These are phyloP conservation scores for Cichlasoma orientale DNA, from an alignment of 2,797 vertebrate genomes.

Conservation along the genomic window DNA sequence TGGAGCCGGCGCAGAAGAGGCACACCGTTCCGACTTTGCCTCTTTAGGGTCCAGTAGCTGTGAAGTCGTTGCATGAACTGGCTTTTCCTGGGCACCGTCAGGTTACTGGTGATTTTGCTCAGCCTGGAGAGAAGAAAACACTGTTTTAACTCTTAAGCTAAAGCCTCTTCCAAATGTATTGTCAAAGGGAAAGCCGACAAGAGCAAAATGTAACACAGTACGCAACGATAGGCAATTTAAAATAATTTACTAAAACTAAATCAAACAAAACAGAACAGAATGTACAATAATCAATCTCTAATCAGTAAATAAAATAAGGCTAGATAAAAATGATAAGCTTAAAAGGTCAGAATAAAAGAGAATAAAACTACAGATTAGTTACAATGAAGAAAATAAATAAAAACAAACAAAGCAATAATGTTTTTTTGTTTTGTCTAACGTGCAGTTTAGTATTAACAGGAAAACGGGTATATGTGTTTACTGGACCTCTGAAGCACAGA, in stretches of 20 bases:
- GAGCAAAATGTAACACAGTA: not conserved
- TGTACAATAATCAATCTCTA: not conserved
- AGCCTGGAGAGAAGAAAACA: constrained; percentile 80
- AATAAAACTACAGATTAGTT: not conserved
- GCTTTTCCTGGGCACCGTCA: constrained; percentile 96
- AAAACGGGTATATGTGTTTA: not conserved
- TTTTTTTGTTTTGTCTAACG: not conserved
- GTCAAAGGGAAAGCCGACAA: not conserved
- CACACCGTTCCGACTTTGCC: constrained; percentile 97
- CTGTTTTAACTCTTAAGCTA: not conserved
- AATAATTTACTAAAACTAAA: not conserved
- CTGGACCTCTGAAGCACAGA: not conserved
- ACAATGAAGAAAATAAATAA: not conserved
- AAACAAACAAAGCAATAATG: not conserved
- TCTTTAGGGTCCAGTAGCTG: constrained; percentile 99
- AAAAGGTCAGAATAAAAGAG: not conserved
- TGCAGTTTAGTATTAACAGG: not conserved
- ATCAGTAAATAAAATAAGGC: not conserved
- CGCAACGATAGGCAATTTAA: not conserved
- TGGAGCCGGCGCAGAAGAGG: constrained; percentile 95
- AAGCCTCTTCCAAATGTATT: not conserved
- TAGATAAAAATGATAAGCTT: not conserved
- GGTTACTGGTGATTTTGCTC: constrained; percentile 96
- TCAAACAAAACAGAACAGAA: not conserved
- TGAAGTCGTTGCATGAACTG: constrained; percentile 99